Base-by-base conservation (phyloP, 2,113 vertebrate genomes). In the Mesoclemmys tuberculata region DNA sequence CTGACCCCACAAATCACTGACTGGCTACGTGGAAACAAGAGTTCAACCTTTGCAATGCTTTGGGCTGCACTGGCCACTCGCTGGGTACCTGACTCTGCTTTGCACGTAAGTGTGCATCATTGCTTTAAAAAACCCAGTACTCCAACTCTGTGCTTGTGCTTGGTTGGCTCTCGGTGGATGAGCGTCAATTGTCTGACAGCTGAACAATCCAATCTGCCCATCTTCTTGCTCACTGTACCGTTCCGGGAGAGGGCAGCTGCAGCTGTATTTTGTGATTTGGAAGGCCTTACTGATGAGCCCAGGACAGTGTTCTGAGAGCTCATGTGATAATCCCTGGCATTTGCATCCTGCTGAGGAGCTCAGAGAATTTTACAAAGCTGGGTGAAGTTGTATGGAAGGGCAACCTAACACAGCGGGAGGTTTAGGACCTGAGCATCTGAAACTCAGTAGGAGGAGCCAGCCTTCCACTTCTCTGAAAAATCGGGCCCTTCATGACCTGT, bases 171-270 rank as follows among this genome's bases (percentile, higher is more conserved):
- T 46, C 10, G 24, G 74, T 46, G 12, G 41, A 16, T 13, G 46
- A 2, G 0, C 1, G 38, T 8, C 1, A 0, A 8, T 29, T 4
- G 2, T 16, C 5, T 3, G 22, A 26, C 12, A 10, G 31, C 0
- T 31, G 27, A 85, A 41, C 2, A 44, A 19, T 61, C 68, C 26
- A 31, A 84, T 71, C 44, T 48, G 16, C 74, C 61, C 18, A 6
- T 7, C n/a, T 18, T 41, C 16, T 46, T 31, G 71, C 26, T 46
- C 58, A 6, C 26, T 0, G 0, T 24, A 49, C 19, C 0, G 0
- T 1, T 2, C 21, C 16, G 80, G 46, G 22, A n/a, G 48, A 71
- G 58, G 11, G 75, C 78, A 35, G 22, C 49, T 4, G 18, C 0
- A 0, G 41, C 41, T 16, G 10, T 9, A 3, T 8, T 86, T 78